Conservation (phyloP, 2,888 invertebrate genomes). For the Nudaria mundana region DNA sequence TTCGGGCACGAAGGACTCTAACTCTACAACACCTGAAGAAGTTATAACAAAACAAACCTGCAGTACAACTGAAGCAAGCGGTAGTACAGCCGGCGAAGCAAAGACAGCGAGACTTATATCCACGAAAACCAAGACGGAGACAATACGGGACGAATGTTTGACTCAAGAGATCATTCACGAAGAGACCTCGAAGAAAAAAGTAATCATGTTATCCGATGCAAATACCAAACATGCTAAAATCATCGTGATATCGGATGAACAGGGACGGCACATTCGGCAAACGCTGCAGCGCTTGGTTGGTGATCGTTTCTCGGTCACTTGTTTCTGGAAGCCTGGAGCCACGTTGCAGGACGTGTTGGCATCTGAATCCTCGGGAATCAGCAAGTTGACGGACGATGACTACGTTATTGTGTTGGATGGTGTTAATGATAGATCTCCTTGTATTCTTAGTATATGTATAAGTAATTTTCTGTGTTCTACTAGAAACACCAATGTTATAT, state of each 20-base stretch:
- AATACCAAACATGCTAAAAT: too few species aligned
- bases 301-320: neutral
- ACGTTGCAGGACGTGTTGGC: neutral
- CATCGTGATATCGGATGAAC: neutral
- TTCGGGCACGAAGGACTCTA: too few species aligned
- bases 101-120: too few species aligned
- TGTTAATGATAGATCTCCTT: neutral
- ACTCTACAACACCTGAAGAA: too few species aligned
- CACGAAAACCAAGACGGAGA: too few species aligned
- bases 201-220: too few species aligned
- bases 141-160: too few species aligned
- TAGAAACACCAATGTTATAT: neutral
- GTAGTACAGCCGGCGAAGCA: too few species aligned
- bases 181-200: too few species aligned
- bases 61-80: too few species aligned
- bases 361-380: neutral
- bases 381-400: neutral
- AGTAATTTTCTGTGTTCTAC: conserved; percentile 1
- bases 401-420: conserved; percentile 2
- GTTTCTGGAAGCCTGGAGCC: conserved; percentile 2
- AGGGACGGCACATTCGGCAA: neutral
- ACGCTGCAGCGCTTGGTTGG: neutral
- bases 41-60: too few species aligned
- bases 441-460: neutral
- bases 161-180: too few species aligned